Percentiles rank a stretch among this genome's conserved stretches.
These are phyloP conservation scores for Addax nasomaculatus DNA, from an alignment of 2,113 vertebrate species.

Conservation along the genomic window DNA sequence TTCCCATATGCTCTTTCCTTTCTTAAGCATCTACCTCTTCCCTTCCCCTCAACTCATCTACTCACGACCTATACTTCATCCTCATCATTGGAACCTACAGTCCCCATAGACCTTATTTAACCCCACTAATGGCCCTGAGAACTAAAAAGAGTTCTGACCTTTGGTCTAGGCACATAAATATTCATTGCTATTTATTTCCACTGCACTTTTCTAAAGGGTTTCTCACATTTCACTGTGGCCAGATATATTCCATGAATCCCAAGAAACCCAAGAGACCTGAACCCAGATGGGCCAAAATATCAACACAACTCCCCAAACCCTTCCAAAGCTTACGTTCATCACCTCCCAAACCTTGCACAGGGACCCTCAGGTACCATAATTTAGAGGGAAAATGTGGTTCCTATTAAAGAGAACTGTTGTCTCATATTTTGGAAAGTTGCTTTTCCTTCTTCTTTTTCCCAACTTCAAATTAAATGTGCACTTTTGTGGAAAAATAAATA, in stretches of 20 bases:
- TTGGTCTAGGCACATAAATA: constrained; percentile 52
- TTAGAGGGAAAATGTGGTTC: constrained; percentile 65
- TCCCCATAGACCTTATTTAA: constrained; percentile 45
- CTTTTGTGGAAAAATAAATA: constrained; percentile 47
- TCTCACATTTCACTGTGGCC: constrained; percentile 51
- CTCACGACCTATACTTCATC: background rate
- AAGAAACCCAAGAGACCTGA: constrained; percentile 23
- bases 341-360: background rate
- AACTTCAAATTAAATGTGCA: constrained; percentile 54
- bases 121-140: background rate
- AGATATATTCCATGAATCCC: constrained; percentile 39
- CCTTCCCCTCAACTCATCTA: background rate
- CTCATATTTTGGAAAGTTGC: constrained; percentile 36
- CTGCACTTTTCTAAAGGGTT: constrained; percentile 29
- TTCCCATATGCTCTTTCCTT: background rate
- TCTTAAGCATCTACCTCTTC: background rate
- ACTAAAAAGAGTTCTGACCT: constrained; percentile 26
- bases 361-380: constrained; percentile 35
- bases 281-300: constrained; percentile 46
- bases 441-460: constrained; percentile 49
- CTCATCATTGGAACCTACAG: background rate
- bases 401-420: constrained; percentile 53
- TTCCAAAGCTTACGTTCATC: background rate
- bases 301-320: background rate
- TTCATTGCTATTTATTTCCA: constrained; percentile 55